These are phyloP conservation scores for Hyles vespertilio DNA, from an alignment of 1,140 invertebrate genomes.

Conservation along the genomic window DNA sequence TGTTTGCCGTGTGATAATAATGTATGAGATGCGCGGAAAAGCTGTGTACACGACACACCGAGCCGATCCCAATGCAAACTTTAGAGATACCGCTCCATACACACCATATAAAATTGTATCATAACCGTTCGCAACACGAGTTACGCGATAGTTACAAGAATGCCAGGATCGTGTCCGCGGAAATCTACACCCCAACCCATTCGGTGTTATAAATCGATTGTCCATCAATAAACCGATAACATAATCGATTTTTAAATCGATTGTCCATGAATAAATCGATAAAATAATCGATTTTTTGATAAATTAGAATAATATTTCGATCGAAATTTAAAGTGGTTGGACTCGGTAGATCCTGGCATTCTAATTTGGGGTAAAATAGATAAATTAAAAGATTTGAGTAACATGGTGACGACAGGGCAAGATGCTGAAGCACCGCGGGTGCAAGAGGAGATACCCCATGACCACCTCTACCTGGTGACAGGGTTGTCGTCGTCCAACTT, in stretches of 20 bases:
- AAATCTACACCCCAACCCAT: slow-evolving; percentile 14
- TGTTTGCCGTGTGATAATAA: slow-evolving; percentile 6
- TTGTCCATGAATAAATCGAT: slow-evolving; percentile 3
- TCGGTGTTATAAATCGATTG: slow-evolving; percentile 2
- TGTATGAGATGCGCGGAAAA: not conserved
- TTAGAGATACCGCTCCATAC: slow-evolving; percentile 2
- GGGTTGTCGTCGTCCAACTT: slow-evolving; percentile 57
- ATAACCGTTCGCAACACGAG: not conserved
- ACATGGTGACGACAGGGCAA: slow-evolving; percentile 23
- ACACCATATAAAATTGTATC: slow-evolving; percentile 12
- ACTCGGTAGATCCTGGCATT: no score
- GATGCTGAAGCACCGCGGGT: slow-evolving; percentile 35
- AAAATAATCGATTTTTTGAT: not conserved
- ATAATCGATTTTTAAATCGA: not conserved
- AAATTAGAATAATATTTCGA: no score
- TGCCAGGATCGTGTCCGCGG: slow-evolving; percentile 16
- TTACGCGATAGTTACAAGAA: slow-evolving; percentile 13
- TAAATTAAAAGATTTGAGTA: not conserved
- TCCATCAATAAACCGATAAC: slow-evolving; percentile 3
- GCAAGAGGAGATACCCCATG: slow-evolving; percentile 55
- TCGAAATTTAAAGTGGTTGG: no score
- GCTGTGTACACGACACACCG: not conserved
- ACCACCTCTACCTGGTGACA: slow-evolving; percentile 59
- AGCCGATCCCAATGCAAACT: slow-evolving; percentile 8
- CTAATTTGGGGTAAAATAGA: no score